phyloP scores from a whole-genome alignment of 2,888 invertebrate species.

The Danaus chrysippus region DNA sequence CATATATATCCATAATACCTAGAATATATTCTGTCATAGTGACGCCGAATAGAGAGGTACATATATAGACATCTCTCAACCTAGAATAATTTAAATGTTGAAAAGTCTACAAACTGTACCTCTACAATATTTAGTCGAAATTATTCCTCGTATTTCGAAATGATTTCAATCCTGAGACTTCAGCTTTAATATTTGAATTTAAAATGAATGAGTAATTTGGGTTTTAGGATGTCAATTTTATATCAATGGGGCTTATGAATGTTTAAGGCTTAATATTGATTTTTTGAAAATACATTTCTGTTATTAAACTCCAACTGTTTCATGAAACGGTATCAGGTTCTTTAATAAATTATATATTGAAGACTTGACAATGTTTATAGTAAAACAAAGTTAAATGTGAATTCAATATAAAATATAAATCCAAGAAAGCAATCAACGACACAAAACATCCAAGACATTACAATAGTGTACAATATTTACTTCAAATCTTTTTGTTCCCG shows the following conservation, averaged over 20 bases:
- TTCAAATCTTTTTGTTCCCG: too few relatives aligned
- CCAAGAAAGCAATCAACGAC: background rate
- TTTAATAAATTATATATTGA: background rate
- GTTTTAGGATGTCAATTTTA: constrained; percentile 18
- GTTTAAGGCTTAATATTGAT: background rate
- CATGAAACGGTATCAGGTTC: too few relatives aligned
- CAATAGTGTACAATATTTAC: too few relatives aligned
- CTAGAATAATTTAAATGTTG: background rate
- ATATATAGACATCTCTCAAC: background rate
- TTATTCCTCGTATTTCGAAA: constrained; percentile 20
- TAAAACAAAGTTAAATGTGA: too few relatives aligned
- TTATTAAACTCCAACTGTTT: too few relatives aligned
- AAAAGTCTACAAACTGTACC: background rate
- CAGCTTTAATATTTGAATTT: constrained; percentile 24
- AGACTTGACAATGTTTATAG: background rate
- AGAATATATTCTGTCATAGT: too few relatives aligned
- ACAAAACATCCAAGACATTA: too few relatives aligned
- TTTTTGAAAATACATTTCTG: too few relatives aligned
- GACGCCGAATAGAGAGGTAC: background rate
- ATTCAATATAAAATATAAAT: background rate
- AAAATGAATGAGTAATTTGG: constrained; percentile 24
- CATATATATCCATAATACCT: too few relatives aligned
- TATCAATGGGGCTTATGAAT: background rate
- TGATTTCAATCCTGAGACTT: constrained; percentile 21
- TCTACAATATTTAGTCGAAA: constrained; percentile 15